Evolutionary conservation across 2,797 vertebrate genomes (phyloP), one percentile per base, ranked within the genome.

Genomic region (Squalus acanthias): DNA sequence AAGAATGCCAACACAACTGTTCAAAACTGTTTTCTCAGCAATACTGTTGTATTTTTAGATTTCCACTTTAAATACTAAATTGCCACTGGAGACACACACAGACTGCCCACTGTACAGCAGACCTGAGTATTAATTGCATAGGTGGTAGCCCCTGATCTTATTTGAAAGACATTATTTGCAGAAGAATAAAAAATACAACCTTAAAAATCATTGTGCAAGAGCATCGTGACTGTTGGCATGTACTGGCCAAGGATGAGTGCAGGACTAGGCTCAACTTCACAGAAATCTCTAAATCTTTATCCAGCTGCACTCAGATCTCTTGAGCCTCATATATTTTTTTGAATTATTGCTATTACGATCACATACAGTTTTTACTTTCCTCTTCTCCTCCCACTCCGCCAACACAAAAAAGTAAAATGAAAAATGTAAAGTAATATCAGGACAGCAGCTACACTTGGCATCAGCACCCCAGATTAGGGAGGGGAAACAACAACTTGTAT

Each of bases 1-100:
- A 95, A 29, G 6, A 22, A 15, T 53, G 67, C 92, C 92, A 95
- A 70, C 39, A 33, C 3, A 89, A 89, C 0, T 57, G 69, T 50
- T 95, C 46, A 95, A 57, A 74, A 74, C 12, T 72, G 88, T 91
- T 91, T 91, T 63, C 88, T 91, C 88, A 95, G 93, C 65, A 50
- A 53, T 72, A 69, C 22, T 12, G 69, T 29, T 12, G 13, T 60
- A 63, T 91, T 74, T 69, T 74, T 72, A 72, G 46, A 74, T 53
- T 74, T 63, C 46, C 26, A 26, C 50, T 74, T 57, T 50, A 74
- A 95, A 57, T 74, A 57, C 94, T 53, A 33, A 72, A 74, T 50
- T 26, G 12, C 3, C 22, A 70, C 57, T 95, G 9, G 17, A 74
- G 26, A 95, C 46, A 94, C 67, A 69, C 39, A 67, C 60, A 93